phyloP scores from a whole-genome alignment of 2,113 vertebrate species.

The Phoxinus phoxinus region DNA sequence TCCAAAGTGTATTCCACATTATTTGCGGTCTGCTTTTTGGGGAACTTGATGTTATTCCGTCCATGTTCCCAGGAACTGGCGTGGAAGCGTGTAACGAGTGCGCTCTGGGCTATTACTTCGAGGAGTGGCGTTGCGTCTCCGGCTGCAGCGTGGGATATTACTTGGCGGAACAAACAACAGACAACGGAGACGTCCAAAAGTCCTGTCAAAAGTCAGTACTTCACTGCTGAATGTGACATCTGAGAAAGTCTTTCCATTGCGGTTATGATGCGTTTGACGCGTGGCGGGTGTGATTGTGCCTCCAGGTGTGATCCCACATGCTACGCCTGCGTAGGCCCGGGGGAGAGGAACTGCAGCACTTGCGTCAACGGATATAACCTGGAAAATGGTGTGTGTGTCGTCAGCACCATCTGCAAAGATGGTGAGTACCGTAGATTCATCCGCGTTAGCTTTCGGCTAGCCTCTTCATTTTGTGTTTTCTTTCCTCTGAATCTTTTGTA shows the following conservation, averaged over 20 bases:
- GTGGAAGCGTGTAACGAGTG: constrained; percentile 91
- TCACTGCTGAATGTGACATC: constrained; percentile 8
- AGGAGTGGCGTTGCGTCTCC: constrained; percentile 91
- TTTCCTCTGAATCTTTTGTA: constrained; percentile 37
- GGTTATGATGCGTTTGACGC: neutral
- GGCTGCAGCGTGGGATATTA: constrained; percentile 88
- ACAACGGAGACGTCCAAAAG: constrained; percentile 80
- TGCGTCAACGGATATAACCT: constrained; percentile 92
- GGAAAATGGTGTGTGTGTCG: constrained; percentile 87
- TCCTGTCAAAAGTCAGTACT: constrained; percentile 89
- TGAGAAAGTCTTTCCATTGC: neutral
- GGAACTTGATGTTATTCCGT: neutral
- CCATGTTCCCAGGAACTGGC: constrained; percentile 81
- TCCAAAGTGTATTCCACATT: neutral
- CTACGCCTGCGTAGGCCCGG: constrained; percentile 87
- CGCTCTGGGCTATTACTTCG: constrained; percentile 86
- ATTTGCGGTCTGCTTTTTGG: neutral
- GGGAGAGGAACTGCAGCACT: constrained; percentile 92
- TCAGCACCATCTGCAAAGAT: constrained; percentile 98
- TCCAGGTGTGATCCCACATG: constrained; percentile 92
- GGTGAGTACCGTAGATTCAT: constrained; percentile 82
- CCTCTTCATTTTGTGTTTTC: constrained; percentile 23
- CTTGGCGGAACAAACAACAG: constrained; percentile 81
- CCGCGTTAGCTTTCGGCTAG: neutral
- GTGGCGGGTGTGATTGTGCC: constrained; percentile 1